These are phyloP conservation scores for Leptothorax acervorum DNA, from an alignment of 2,888 invertebrate species.

Conservation along the genomic window DNA sequence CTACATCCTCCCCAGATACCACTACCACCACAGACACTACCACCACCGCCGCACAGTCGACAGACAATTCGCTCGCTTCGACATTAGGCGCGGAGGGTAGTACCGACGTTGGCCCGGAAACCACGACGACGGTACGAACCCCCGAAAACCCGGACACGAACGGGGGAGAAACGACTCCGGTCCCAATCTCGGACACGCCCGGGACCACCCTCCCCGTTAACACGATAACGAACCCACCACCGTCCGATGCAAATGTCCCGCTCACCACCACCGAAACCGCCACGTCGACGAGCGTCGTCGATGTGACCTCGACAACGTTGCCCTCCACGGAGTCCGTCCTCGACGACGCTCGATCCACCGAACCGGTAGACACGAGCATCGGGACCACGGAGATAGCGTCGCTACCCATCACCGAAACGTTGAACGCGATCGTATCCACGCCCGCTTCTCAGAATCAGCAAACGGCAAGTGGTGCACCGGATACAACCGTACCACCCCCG, in stretches of 20 bases:
- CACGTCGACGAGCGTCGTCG: slow-evolving; percentile 18
- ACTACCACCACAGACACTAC: slow-evolving; percentile 61
- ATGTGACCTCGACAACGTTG: neutral
- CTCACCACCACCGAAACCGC: slow-evolving; percentile 60
- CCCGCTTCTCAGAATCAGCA: neutral
- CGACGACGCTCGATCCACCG: neutral
- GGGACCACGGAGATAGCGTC: neutral
- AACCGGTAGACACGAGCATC: neutral
- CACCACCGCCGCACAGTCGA: slow-evolving; percentile 67
- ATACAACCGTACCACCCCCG: neutral
- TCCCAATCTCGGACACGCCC: slow-evolving; percentile 2
- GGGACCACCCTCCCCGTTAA: slow-evolving; percentile 2
- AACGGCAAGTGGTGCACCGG: neutral
- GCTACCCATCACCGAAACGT: neutral
- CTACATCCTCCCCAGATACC: slow-evolving; percentile 75
- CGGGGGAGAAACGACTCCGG: neutral
- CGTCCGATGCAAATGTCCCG: neutral
- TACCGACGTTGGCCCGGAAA: slow-evolving; percentile 44
- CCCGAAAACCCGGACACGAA: slow-evolving; percentile 59
- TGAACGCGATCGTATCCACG: neutral
- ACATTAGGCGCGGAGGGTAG: slow-evolving; percentile 64
- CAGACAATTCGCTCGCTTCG: slow-evolving; percentile 65
- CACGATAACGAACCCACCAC: neutral
- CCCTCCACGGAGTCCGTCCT: slow-evolving; percentile 6
- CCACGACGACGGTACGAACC: slow-evolving; percentile 50